These are phyloP conservation scores for Microcebus griseorufus DNA, from an alignment of 2,113 vertebrate species.

Conservation along the genomic window DNA sequence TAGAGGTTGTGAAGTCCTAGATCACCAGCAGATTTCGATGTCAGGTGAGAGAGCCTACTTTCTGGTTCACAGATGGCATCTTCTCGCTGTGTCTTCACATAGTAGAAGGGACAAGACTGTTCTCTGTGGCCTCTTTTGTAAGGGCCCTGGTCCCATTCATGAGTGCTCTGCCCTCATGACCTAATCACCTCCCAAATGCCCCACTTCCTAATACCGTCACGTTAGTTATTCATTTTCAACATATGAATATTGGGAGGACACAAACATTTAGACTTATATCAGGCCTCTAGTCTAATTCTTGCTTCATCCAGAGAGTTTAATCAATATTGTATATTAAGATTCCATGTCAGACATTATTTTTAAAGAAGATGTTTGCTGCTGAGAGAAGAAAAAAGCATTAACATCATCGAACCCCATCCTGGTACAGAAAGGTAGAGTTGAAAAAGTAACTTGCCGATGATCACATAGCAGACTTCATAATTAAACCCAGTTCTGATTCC, in stretches of 20 bases:
- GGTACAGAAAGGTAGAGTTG: constrained; percentile 22
- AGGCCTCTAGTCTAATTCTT: not conserved
- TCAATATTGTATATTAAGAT: not conserved
- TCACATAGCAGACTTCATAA: too few species aligned
- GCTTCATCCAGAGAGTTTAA: not conserved
- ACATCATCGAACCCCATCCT: not conserved
- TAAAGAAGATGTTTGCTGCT: not conserved
- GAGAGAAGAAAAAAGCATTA: not conserved
- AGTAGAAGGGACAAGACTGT: too few species aligned
- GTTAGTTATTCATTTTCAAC: not conserved
- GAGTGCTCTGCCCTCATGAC: not conserved
- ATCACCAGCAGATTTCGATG: not conserved
- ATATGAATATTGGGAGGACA: not conserved
- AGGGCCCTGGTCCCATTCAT: not conserved
- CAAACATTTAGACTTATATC: not conserved
- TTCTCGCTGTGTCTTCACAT: not conserved
- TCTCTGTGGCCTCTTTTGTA: not conserved
- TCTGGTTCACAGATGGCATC: not conserved
- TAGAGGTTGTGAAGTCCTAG: not conserved
- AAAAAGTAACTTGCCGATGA: too few species aligned
- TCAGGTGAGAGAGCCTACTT: not conserved
- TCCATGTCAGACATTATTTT: not conserved
- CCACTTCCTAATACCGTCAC: not conserved
- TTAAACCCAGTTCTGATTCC: too few species aligned
- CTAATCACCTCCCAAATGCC: not conserved